Evolutionary conservation across 1,140 invertebrate species (phyloP).

Genomic region (Atta texana): DNA sequence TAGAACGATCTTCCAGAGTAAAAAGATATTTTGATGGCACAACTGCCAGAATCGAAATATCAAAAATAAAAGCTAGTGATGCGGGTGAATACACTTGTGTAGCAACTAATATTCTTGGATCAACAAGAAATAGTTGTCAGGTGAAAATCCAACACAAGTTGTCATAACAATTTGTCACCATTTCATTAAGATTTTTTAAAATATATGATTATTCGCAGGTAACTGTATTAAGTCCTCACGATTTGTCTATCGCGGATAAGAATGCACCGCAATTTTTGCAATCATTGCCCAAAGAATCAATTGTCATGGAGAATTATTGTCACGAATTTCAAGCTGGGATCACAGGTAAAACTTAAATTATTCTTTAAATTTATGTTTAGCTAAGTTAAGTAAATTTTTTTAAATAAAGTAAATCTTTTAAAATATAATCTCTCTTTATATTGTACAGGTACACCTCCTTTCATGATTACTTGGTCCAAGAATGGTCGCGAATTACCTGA

Average conservation of each 20-base stretch:
- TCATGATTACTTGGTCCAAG: slow-evolving; percentile 91
- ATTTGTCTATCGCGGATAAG: slow-evolving; percentile 76
- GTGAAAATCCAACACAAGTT: slow-evolving; percentile 53
- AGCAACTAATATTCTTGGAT: slow-evolving; percentile 88
- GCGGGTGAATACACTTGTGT: slow-evolving; percentile 91
- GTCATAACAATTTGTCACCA: background rate
- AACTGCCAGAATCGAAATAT: slow-evolving; percentile 86
- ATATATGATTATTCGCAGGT: slow-evolving; percentile 68
- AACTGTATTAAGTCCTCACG: slow-evolving; percentile 72
- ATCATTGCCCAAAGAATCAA: slow-evolving; percentile 83
- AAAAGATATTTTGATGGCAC: slow-evolving; percentile 82
- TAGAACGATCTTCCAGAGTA: slow-evolving; percentile 83
- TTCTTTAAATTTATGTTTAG: background rate
- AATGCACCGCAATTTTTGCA: slow-evolving; percentile 85
- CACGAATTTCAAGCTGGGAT: slow-evolving; percentile 87
- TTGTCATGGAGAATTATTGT: slow-evolving; percentile 88
- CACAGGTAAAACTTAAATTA: slow-evolving; percentile 82
- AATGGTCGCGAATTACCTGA: slow-evolving; percentile 90
- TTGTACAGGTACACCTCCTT: slow-evolving; percentile 87
- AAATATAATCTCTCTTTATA: background rate
- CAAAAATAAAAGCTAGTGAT: slow-evolving; percentile 86
- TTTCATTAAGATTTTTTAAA: background rate
- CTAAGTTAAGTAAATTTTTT: background rate
- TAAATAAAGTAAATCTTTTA: background rate
- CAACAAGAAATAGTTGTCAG: slow-evolving; percentile 79